A percentile compares a stretch with the other conserved stretches of the same genome.
These are phyloP conservation scores for Lordiphosa fenestrarum DNA, from an alignment of 2,888 invertebrate species.

Conservation along the genomic window DNA sequence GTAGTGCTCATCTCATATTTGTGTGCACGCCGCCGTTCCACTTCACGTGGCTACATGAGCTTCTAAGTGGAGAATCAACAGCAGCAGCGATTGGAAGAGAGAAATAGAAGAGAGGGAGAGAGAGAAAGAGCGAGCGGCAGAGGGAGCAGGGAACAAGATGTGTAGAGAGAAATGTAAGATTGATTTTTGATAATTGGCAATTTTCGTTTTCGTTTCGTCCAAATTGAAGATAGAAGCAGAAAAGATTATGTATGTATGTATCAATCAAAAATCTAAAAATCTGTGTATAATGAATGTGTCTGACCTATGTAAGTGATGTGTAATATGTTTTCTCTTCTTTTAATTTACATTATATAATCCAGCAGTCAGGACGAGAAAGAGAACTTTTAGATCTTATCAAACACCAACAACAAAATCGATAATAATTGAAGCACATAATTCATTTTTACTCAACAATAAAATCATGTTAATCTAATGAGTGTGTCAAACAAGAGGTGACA, in stretches of 20 bases:
- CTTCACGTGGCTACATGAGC: slow-evolving; percentile 87
- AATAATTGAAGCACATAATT: slow-evolving; percentile 27
- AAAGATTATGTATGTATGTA: background rate
- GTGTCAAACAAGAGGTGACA: slow-evolving; percentile 27
- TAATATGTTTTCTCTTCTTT: slow-evolving; percentile 18
- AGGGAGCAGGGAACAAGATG: slow-evolving; percentile 22
- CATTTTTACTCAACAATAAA: slow-evolving; percentile 39
- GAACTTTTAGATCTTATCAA: slow-evolving; percentile 18
- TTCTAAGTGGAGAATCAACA: slow-evolving; percentile 41
- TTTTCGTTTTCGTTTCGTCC: slow-evolving; percentile 21
- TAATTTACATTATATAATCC: slow-evolving; percentile 15
- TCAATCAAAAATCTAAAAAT: slow-evolving; percentile 8
- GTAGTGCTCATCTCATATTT: slow-evolving; percentile 96
- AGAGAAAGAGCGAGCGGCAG: slow-evolving; percentile 1
- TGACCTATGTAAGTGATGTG: slow-evolving; percentile 20
- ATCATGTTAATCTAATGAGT: slow-evolving; percentile 23
- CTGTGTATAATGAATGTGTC: slow-evolving; percentile 27
- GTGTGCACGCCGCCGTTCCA: slow-evolving; percentile 92
- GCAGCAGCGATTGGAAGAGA: slow-evolving; percentile 11
- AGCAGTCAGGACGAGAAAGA: background rate
- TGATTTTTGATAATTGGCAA: slow-evolving; percentile 69
- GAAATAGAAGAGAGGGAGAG: slow-evolving; percentile 17
- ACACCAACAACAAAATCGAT: slow-evolving; percentile 21
- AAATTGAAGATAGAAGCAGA: slow-evolving; percentile 1
- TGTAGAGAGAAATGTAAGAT: slow-evolving; percentile 71